phyloP scores from a whole-genome alignment of 2,888 invertebrate species.

The Erebia aethiops region DNA sequence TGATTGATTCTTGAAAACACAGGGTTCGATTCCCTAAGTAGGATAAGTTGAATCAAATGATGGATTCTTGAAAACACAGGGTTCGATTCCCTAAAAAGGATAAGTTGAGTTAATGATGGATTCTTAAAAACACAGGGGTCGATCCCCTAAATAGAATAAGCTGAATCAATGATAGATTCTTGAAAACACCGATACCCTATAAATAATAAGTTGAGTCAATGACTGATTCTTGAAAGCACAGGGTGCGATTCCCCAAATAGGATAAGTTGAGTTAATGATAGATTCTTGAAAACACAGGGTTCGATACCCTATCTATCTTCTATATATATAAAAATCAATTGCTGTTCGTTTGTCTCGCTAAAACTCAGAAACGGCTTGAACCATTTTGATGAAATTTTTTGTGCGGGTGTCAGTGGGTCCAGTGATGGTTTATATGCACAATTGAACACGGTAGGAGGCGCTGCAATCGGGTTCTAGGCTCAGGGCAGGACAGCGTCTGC shows the following conservation, averaged over 20 bases:
- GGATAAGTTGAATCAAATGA: not conserved
- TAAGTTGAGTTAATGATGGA: not conserved
- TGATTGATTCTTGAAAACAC: not conserved
- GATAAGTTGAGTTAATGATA: not conserved
- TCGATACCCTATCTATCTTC: constrained; percentile 37
- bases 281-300: constrained; percentile 5
- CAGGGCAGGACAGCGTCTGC: too few relatives aligned
- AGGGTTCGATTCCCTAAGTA: constrained; percentile 4
- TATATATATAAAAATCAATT: too few relatives aligned
- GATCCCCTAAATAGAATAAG: not conserved
- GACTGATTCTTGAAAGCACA: not conserved
- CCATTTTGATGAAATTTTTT: too few relatives aligned
- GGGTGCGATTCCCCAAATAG: constrained; percentile 43
- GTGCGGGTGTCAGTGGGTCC: too few relatives aligned
- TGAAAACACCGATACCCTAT: not conserved
- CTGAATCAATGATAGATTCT: not conserved
- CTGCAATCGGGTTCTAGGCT: too few relatives aligned
- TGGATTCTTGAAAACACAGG: not conserved
- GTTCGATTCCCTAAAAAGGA: not conserved
- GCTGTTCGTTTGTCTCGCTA: too few relatives aligned
- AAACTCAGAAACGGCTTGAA: too few relatives aligned
- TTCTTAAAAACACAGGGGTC: not conserved
- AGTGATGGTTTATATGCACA: too few relatives aligned
- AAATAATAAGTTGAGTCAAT: not conserved
- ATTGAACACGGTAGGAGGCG: too few relatives aligned